Evolutionary conservation across 2,888 invertebrate species (phyloP).

Genomic region (Drosophila monieri): DNA sequence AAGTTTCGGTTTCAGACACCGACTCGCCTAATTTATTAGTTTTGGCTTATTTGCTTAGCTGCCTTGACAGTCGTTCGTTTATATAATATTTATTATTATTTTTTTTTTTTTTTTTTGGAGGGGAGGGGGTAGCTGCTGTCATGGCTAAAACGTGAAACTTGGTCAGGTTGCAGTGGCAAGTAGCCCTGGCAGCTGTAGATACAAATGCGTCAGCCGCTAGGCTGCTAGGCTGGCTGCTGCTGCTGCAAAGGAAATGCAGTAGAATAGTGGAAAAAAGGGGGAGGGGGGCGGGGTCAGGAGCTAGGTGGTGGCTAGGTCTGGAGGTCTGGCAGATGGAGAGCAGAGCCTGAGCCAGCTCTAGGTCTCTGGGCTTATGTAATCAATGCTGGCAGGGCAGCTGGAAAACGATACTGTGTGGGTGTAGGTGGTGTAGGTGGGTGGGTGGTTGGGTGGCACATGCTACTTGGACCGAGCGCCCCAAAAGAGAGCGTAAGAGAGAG

Average conservation of each 20-base stretch:
- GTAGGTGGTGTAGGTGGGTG: not conserved
- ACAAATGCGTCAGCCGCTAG: slow-evolving; percentile 38
- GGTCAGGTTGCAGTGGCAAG: not conserved
- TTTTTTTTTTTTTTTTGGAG: slow-evolving; percentile 1
- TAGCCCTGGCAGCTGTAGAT: not conserved
- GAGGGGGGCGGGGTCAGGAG: slow-evolving; percentile 25
- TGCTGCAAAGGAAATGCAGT: slow-evolving; percentile 75
- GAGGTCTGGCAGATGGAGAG: not conserved
- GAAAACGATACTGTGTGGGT: slow-evolving; percentile 42
- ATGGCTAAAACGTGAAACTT: slow-evolving; percentile 2
- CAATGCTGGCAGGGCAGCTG: slow-evolving; percentile 55
- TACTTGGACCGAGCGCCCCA: not conserved
- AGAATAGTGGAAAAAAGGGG: slow-evolving; percentile 40
- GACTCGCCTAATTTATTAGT: slow-evolving; percentile 59
- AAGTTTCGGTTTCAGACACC: not conserved
- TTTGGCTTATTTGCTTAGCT: slow-evolving; percentile 74
- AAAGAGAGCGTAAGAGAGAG: slow-evolving; percentile 8
- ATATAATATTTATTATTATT: slow-evolving; percentile 58
- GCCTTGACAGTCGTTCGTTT: slow-evolving; percentile 58
- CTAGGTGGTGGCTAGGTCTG: not conserved
- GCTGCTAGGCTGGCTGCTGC: slow-evolving; percentile 46
- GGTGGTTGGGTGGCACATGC: slow-evolving; percentile 3
- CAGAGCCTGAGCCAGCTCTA: not conserved
- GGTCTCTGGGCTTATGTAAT: slow-evolving; percentile 64
- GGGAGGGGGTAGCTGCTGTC: slow-evolving; percentile 31